A percentile compares a stretch with the other conserved stretches of the same genome.
These are phyloP conservation scores for Styela plicata DNA, from an alignment of 23 tunicate species.

Conservation along the genomic window DNA sequence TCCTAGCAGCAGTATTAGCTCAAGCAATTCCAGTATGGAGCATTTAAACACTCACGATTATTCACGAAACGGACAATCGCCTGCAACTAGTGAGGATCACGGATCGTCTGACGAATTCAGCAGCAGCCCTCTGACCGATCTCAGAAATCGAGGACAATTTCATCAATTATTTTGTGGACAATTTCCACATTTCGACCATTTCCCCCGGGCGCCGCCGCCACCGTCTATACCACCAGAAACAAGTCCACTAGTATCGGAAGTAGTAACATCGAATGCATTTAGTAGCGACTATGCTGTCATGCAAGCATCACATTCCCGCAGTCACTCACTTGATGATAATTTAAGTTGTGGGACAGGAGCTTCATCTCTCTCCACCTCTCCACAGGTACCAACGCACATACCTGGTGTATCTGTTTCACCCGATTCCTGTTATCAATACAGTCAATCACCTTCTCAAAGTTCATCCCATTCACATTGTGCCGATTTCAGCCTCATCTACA, in stretches of 20 bases:
- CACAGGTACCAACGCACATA: slow-evolving; percentile 18
- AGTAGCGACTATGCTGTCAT: not conserved
- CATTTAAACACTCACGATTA: slow-evolving; percentile 27
- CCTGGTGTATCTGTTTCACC: slow-evolving; percentile 6
- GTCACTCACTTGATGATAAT: slow-evolving; percentile 64
- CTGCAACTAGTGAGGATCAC: slow-evolving; percentile 14
- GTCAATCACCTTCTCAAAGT: slow-evolving; percentile 36
- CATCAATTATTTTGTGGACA: slow-evolving; percentile 36
- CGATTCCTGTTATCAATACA: not conserved
- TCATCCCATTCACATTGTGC: slow-evolving; percentile 28
- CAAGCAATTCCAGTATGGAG: slow-evolving; percentile 68
- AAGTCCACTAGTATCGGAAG: slow-evolving; percentile 13
- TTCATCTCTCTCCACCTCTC: slow-evolving; percentile 59
- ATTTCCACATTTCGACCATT: slow-evolving; percentile 4
- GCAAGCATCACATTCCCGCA: slow-evolving; percentile 51
- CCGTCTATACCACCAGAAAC: slow-evolving; percentile 42
- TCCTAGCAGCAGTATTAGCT: slow-evolving; percentile 56
- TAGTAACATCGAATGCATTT: not conserved
- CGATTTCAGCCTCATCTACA: not conserved
- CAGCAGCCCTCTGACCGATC: slow-evolving; percentile 40
- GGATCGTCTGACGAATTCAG: slow-evolving; percentile 29
- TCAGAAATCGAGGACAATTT: not conserved
- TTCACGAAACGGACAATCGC: not conserved
- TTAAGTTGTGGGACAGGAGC: slow-evolving; percentile 48
- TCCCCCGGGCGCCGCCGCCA: slow-evolving; percentile 49